Percentiles rank a stretch among this genome's conserved stretches.
Conservation (phyloP, 2,113 vertebrate species). For the Psophia crepitans region DNA sequence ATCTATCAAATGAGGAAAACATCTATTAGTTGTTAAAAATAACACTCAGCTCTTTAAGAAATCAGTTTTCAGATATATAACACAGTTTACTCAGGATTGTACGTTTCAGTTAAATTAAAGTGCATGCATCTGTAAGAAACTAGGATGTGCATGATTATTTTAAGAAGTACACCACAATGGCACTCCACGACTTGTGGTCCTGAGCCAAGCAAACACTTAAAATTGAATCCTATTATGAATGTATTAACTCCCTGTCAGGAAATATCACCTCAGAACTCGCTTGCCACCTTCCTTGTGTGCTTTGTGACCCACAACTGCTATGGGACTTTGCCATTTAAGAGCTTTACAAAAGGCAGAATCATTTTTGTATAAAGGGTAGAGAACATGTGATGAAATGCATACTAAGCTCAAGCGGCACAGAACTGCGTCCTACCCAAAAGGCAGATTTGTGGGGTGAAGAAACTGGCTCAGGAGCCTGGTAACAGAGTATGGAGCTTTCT, state of each 20-base stretch:
- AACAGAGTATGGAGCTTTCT: neutral
- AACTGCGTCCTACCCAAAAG: neutral
- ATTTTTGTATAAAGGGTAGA: neutral
- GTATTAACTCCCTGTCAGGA: neutral
- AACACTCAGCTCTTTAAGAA: constrained; percentile 2
- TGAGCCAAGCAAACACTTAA: constrained; percentile 5
- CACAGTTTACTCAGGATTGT: neutral
- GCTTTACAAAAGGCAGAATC: constrained; percentile 28
- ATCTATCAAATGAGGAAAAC: constrained; percentile 4
- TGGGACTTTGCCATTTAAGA: neutral
- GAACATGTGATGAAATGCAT: neutral
- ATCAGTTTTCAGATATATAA: neutral
- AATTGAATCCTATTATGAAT: neutral
- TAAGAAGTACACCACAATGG: neutral
- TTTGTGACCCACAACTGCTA: neutral
- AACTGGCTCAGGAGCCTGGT: neutral
- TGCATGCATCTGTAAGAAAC: neutral
- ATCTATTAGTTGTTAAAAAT: constrained; percentile 25
- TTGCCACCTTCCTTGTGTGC: neutral
- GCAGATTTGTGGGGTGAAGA: neutral
- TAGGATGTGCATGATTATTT: neutral
- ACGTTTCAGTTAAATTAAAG: neutral
- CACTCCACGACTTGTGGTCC: neutral
- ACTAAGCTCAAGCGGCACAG: neutral
- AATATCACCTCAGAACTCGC: neutral